Base-by-base conservation (phyloP, 2,113 vertebrate genomes). In the Fulica atra region DNA sequence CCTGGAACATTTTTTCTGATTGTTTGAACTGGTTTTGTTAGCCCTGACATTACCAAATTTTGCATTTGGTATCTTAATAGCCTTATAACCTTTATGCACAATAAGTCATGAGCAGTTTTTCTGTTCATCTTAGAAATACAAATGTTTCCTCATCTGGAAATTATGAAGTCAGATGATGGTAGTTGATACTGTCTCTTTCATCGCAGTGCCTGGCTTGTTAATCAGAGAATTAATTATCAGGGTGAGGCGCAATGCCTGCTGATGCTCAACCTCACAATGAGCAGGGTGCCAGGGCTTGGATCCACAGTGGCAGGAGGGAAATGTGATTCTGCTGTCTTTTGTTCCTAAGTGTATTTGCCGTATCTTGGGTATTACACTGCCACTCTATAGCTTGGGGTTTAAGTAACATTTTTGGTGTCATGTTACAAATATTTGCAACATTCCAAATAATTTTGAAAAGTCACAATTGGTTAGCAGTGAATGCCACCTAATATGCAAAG, bases 151-250 rank as follows among this genome's bases (percentile, higher is more conserved):
- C 44, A 18, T 46, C 16, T 46, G 44, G 44, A 46, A 46, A 46
- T 46, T 46, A 46, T 46, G 44, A 46, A 46, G 17, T 46, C 69
- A 81, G 90, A 40, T 74, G 64, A 60, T 84, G 85, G 85, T 65
- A 78, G 36, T 5, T 87, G 56, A 56, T 1, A 0, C 40, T 87
- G 44, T 23, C 64, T 84, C 69, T 87, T 89, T 61, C 81, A 93
- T 60, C 64, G 70, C 77, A 50, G 50, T 66, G 68, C 59, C 33
- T 73, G 68, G 46, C 28, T 65, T 88, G 53, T 80, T 91, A 86
- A 86, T 93, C 51, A 1, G 12, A 48, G 54, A n/a, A 91, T 72
- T 69, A 76, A 93, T 86, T 95, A 95, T 71, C 35, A 88, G 89
- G 44, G 51, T 61, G 61, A 48, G 92, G 65, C 10, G 3, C 59